Evolutionary conservation across 2,113 vertebrate species (phyloP), one percentile per base, ranked within the genome.

Genomic region (Aspidoscelis tigris): DNA sequence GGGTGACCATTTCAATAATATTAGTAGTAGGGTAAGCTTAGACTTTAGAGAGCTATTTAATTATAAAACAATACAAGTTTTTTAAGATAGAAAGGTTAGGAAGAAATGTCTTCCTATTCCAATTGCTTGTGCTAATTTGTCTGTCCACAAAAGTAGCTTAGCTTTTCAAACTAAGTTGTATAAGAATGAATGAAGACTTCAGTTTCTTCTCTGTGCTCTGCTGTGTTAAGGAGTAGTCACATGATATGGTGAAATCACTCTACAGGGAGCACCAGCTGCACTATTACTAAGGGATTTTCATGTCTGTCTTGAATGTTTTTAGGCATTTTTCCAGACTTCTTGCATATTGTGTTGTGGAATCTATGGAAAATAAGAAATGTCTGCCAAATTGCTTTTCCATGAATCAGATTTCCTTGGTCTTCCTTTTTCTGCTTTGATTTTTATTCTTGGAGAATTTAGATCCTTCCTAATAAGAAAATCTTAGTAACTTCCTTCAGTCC

Each of bases 241-340:
- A 6, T 93, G 93, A 86, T 53, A 24, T 74, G 74, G 7, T 26
- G 95, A 94, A 92, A 88, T 95, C 94, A 91, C 89, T 87, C 92
- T 90, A 33, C 90, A 79, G 87, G 88, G 92, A 91, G 95, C 95
- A 94, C 95, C 95, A 95, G 94, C 95, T 96, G 94, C 85, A 91
- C 94, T 95, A 93, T 96, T 96, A 94, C 95, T 96, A 94, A 94
- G 93, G 26, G 87, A 82, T 74, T 91, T 94, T 90, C 84, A 91
- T 85, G 91, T 86, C 91, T 43, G 3, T 43, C 89, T 88, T 95
- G 93, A 94, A 94, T 95, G 95, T 95, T 94, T 84, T 71, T 50
- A 55, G 95, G 92, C 93, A 4, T 55, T 81, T 82, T 85, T 92
- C 93, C 94, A 94, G 88, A 83, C 86, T 11, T 5, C 90, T 88